Base-by-base conservation (phyloP, 1,140 invertebrate genomes). In the Mactra quadrangularis region DNA sequence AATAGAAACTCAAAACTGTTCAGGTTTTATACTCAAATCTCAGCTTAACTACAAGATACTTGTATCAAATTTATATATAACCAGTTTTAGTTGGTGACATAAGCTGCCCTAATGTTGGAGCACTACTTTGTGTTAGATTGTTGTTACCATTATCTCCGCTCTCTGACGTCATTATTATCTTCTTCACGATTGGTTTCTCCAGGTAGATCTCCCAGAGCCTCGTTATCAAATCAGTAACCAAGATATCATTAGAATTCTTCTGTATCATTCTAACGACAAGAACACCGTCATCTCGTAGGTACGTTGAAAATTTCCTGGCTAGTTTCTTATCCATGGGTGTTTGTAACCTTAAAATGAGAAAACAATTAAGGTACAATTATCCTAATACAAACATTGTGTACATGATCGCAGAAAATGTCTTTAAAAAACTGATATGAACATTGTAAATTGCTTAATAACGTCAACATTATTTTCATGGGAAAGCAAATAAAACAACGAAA, bases 271-370 rank as follows among this genome's bases (percentile, higher is more conserved):
- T 76, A 31, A 91, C 60, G 19, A 91, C 83, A 60, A 92, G 89
- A 33, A 90, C 82, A 19, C 91, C 90, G 75, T 92, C 91, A 53
- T 90, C 86, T 7, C 90, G 84, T 15, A 92, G 87, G 79, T 91
- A 91, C 27, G 86, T 57, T 19, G 85, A 86, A 66, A 92, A 92
- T 55, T 78, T 86, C 29, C 72, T 72, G 27, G 72, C 83, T 17
- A 86, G 59, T 70, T 85, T 85, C 64, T 87, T 88, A 66, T 90
- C 89, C 52, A 76, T 75, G 15, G 79, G 77, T 0, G 89, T 87
- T 33, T 87, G 84, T 15, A 90, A 55, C 27, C 70, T 71, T 53
- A 38, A 29, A 77, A 47, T 25, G 31, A 52, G 9, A 29, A 62
- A 62, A 31, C 31, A 33, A 13, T 27, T 13, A 17, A 22, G 17